These are phyloP conservation scores for Aphelinus certus DNA, from an alignment of 1,140 invertebrate genomes.

Conservation along the genomic window DNA sequence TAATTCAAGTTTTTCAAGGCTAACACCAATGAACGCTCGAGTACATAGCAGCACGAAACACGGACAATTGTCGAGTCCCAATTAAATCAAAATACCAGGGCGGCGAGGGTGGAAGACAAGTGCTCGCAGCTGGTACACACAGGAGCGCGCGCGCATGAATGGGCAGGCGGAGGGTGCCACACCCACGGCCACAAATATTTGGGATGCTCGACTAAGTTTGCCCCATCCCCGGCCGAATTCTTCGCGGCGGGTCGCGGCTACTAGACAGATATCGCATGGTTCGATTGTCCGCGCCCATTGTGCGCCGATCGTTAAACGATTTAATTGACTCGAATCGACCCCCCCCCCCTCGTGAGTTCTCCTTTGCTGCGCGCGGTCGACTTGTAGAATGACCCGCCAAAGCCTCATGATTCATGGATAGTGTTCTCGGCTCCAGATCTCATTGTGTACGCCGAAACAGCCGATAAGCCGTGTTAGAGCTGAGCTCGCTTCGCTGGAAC, in stretches of 20 bases:
- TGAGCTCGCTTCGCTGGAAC: no score
- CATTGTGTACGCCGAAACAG: not conserved
- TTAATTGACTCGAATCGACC: slow-evolving; percentile 30
- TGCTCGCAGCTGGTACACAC: not conserved
- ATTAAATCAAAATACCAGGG: not conserved
- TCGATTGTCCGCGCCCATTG: no score
- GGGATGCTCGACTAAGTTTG: slow-evolving; percentile 23
- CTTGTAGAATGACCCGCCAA: no score
- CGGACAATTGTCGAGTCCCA: not conserved
- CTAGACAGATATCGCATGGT: not conserved
- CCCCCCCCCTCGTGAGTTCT: not conserved
- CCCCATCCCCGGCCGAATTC: slow-evolving; percentile 25
- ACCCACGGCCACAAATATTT: slow-evolving; percentile 20
- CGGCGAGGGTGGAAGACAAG: slow-evolving; percentile 1
- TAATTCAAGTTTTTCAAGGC: not conserved
- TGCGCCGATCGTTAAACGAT: slow-evolving; percentile 35
- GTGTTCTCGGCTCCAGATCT: slow-evolving; percentile 5
- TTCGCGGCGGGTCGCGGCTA: slow-evolving; percentile 12
- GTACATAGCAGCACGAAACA: no score
- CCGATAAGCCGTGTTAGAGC: not conserved
- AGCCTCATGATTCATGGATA: slow-evolving; percentile 29
- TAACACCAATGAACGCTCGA: no score
- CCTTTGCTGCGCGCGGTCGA: not conserved
- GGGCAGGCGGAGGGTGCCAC: no score
- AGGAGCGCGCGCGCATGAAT: no score